phyloP scores from a whole-genome alignment of 2,797 vertebrate species.

The Sebastiscus tertius region DNA sequence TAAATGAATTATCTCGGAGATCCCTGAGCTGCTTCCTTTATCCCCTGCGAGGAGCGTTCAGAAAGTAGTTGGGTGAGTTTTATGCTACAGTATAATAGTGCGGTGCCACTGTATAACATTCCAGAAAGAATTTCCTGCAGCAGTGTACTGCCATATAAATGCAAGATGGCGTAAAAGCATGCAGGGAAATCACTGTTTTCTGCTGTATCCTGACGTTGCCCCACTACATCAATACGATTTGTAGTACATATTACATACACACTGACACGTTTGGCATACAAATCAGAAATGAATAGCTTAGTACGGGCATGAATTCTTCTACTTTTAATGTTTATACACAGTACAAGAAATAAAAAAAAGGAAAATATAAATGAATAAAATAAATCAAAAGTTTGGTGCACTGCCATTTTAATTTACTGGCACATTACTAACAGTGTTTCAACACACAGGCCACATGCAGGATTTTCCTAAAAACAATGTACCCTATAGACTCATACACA shows the following conservation, averaged over 20 bases:
- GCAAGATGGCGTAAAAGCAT: not conserved
- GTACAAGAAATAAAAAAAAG: not conserved
- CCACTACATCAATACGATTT: not conserved
- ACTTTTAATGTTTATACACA: not conserved
- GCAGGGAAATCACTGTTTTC: not conserved
- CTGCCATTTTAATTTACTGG: not conserved
- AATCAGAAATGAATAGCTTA: not conserved
- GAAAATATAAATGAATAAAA: not conserved
- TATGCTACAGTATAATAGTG: conserved; percentile 16
- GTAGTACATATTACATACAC: not conserved
- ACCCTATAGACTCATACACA: not conserved
- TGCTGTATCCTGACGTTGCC: not conserved
- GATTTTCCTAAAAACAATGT: too few relatives aligned
- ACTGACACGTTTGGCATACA: not conserved
- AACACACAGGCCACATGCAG: not conserved
- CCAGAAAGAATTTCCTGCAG: not conserved
- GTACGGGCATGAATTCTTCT: not conserved
- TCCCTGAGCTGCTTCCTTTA: conserved; percentile 1
- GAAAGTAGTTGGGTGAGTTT: conserved; percentile 14
- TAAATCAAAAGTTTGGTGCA: not conserved
- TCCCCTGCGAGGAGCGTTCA: not conserved
- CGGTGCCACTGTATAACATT: not conserved
- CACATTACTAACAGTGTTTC: not conserved
- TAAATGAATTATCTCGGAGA: conserved; percentile 13
- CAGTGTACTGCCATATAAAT: not conserved